Base-by-base conservation (phyloP, 1,140 invertebrate genomes). In the Proctacanthus coquilletti region DNA sequence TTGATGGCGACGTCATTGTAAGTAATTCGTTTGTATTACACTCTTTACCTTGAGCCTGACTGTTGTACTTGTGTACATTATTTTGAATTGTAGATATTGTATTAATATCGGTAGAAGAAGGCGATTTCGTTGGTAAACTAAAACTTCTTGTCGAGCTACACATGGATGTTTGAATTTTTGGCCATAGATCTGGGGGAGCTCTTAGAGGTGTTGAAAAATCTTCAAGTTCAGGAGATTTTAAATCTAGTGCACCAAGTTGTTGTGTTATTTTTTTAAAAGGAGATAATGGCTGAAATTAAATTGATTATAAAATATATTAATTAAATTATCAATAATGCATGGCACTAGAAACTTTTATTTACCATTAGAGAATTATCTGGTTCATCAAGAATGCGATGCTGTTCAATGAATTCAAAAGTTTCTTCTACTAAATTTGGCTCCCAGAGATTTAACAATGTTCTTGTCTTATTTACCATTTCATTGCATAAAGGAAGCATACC, bases 371-470 rank as follows among this genome's bases (percentile, higher is more conserved):
- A 43, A 31, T 60, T 56, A 27, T 60, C 56, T 2, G 57, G 56
- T 21, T 60, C 56, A 40, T 60, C 56, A n/a, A 60, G 53, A 19
- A 59, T 60, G 20, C 57, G 51, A 48, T 81, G 74, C 47, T 81
- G 75, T 50, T 88, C 84, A 21, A 89, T 71, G 49, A 84, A 84
- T 10, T 71, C 72, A 30, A 87, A 65, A 0, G 83, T 82, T 54
- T 89, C 84, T 54, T 89, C 85, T 1, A 89, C 80, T 15, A 87
- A 62, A 9, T 73, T 72, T 1, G 83, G 75, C 54, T 88, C 83
- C 79, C 84, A 88, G 2, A 88, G 65, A 37, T 76, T 78, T 6
- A 88, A 56, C 21, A 91, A 62, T 18, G 80, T 80, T 41, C 77
- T 69, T 0, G 81, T 84, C 53, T 82, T 80, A 10, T 69, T 69